Evolutionary conservation across 2,888 invertebrate species (phyloP).

Genomic region (Ormyrus labotus): DNA sequence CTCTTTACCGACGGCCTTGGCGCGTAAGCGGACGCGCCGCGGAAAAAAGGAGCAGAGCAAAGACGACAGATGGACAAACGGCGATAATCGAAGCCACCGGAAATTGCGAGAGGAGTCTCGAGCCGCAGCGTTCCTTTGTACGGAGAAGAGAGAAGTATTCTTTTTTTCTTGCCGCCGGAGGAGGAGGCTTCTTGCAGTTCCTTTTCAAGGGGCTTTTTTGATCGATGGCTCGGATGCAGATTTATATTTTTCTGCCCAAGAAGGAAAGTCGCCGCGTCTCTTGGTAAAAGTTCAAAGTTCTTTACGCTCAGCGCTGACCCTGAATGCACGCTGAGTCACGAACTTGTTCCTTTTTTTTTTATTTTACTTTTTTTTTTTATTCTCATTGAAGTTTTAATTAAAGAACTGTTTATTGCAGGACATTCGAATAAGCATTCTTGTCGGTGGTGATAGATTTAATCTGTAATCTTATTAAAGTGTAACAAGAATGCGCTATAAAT

Average conservation of each 20-base stretch:
- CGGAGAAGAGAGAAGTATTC: background rate
- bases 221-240: background rate
- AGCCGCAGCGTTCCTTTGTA: constrained; percentile 4
- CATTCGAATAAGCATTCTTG: too few relatives aligned
- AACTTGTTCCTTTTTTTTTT: too few relatives aligned
- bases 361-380: too few relatives aligned
- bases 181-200: too few relatives aligned
- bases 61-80: background rate
- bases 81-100: constrained; percentile 28
- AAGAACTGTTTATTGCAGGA: background rate
- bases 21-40: background rate
- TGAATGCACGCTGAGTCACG: too few relatives aligned
- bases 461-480: too few relatives aligned
- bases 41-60: background rate
- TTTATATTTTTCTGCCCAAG: background rate
- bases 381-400: background rate
- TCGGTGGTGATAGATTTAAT: background rate
- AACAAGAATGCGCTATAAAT: too few relatives aligned
- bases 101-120: constrained; percentile 16
- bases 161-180: background rate
- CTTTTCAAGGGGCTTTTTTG: too few relatives aligned
- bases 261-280: too few relatives aligned
- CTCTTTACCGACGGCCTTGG: constrained; percentile 20
- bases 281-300: constrained; percentile 11
- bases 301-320: background rate